Base-by-base conservation (phyloP, 1,140 invertebrate species). In the Andrena cerasifolii region DNA sequence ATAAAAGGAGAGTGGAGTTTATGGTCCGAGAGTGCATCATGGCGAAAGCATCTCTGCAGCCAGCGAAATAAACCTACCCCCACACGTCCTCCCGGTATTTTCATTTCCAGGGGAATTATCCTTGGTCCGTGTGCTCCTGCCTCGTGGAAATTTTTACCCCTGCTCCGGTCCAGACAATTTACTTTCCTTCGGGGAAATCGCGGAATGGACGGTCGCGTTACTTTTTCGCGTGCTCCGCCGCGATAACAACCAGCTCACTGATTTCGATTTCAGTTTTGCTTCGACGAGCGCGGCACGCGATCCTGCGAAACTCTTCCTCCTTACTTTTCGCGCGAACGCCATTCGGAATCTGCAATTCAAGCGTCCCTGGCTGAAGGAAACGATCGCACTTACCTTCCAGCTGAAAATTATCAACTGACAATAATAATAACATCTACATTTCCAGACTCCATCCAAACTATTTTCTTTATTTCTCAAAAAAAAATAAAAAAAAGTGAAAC, bases 111-210 rank as follows among this genome's bases (percentile, higher is more conserved):
- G 28, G 54, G 18, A 58, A 40, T 40, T 40, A 40, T 40, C 24
- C 5, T 18, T 8, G 8, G 12, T 4, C 53, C 10, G 1, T 8
- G 3, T 24, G 3, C 12, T 28, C 47, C 31, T 0, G 0, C 3
- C 0, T 12, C 21, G n/a, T 43, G 12, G 16, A 16, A 31, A 62
- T 61, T 40, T 56, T 40, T 4, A n/a, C 14, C 0, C 0, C 28
- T 5, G 36, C 36, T 18, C 24, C 7, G 2, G 18, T 16, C n/a
- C 3, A 16, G 18, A 14, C 31, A 14, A 26, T 47, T 45, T 63
- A 21, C 12, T 40, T 21, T 28, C 14, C 31, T 8, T 45, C 3
- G 26, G 43, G 66, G 4, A 80, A 72, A 80, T 65, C 40, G 33
- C 45, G 45, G 47, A 49, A 36, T 43, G 14, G 33, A 70, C 28